Base-by-base conservation (phyloP, 2,888 invertebrate species). In the Hirtodrosophila alboralis region DNA sequence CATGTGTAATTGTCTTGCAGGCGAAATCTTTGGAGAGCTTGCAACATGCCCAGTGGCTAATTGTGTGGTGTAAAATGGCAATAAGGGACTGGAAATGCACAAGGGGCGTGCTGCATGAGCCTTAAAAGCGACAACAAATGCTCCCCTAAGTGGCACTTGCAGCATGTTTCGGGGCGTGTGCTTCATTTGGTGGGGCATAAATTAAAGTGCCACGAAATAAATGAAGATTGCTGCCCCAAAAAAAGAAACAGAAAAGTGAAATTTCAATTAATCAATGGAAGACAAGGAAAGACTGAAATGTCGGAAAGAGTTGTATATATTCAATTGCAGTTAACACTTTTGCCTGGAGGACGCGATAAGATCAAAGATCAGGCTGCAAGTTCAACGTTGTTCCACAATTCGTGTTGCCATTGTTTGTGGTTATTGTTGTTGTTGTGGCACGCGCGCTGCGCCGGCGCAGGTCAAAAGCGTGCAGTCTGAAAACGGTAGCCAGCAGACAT, bases 111-210 rank as follows among this genome's bases (percentile, higher is more conserved):
- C 9, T 40, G 52, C 47, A 54, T 62, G 41, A 68, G 57, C 61
- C 54, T 83, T 68, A 59, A 75, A 62, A 48, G 67, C 40, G 69
- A 69, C 67, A 72, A 66, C 56, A 56, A 54, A 66, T 72, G 73
- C 69, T 57, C 66, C 74, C 81, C 57, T 77, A 85, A 79, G 78
- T 83, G 79, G 61, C 79, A 79, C 79, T 75, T 79, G 85, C 68
- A 68, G 34, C 63, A 72, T 62, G 78, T 63, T 65, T 40, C 62
- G 66, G 70, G 79, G 79, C 64, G 76, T 63, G 53, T 13, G 34
- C 40, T 48, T 48, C 48, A 41, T 51, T 54, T 63, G 41, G n/a
- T n/a, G 40, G 28, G 43, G 53, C 51, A 64, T 58, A 61, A 66
- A 77, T 78, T 58, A 57, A 61, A 63, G 69, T 49, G 61, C 73